These are phyloP conservation scores for Philhelius pedissequus DNA, from an alignment of 2,888 invertebrate species.

Conservation along the genomic window DNA sequence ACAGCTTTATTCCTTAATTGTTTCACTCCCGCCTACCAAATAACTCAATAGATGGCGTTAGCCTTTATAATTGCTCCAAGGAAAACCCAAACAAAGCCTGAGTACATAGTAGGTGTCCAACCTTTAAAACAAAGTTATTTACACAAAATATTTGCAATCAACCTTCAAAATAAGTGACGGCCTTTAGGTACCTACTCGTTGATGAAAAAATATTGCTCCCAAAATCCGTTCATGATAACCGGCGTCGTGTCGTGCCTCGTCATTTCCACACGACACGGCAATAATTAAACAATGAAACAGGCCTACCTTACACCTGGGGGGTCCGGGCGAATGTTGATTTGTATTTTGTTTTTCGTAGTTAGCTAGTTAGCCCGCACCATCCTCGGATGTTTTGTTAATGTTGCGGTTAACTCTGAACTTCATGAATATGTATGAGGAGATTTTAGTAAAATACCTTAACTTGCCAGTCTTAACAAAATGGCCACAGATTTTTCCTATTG, in stretches of 20 bases:
- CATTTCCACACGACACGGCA: neutral
- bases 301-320: neutral
- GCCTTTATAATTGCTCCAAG: conserved; percentile 11
- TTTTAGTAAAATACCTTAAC: conserved; percentile 27
- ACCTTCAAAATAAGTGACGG: conserved; percentile 3
- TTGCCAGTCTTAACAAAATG: neutral
- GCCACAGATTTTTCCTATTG: neutral
- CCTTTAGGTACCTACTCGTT: no score
- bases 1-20: conserved; percentile 14
- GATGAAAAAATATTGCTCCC: conserved; percentile 22
- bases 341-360: conserved; percentile 31
- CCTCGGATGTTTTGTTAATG: neutral
- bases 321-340: conserved; percentile 20
- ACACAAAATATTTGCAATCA: neutral
- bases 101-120: neutral
- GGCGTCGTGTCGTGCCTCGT: neutral
- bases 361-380: conserved; percentile 1
- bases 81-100: conserved; percentile 19
- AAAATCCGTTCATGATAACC: conserved; percentile 8
- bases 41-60: conserved; percentile 12
- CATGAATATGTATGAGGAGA: conserved; percentile 56
- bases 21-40: conserved; percentile 3
- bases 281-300: conserved; percentile 46
- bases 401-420: neutral
- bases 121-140: neutral